These are phyloP conservation scores for Beroe ovata DNA, from an alignment of 37 sponge, comb jelly and placozoan species.

Conservation along the genomic window DNA sequence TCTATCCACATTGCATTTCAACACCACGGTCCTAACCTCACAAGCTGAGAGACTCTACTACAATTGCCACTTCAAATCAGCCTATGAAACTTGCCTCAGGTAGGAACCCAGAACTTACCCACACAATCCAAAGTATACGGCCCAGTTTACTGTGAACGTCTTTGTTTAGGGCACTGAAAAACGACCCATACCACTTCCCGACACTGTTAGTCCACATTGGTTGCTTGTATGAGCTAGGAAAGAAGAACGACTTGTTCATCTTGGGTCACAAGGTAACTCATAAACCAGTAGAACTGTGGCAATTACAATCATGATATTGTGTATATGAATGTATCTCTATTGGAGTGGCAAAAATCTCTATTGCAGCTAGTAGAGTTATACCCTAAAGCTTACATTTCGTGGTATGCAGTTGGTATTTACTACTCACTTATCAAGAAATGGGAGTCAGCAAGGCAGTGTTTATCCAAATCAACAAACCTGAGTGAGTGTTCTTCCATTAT, in stretches of 20 bases:
- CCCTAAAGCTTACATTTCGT: slow-evolving; percentile 53
- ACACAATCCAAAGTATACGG: no score
- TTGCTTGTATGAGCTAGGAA: slow-evolving; percentile 39
- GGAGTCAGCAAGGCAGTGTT: slow-evolving; percentile 40
- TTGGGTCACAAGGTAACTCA: slow-evolving; percentile 19
- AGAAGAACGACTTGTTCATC: slow-evolving; percentile 55
- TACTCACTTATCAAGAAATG: slow-evolving; percentile 60
- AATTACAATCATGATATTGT: no score
- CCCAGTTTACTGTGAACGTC: no score
- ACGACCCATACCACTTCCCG: slow-evolving; percentile 38
- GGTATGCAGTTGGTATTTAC: slow-evolving; percentile 60
- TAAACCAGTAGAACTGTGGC: no score
- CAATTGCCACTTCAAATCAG: slow-evolving; percentile 11
- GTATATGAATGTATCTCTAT: no score
- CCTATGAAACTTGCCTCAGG: slow-evolving; percentile 50
- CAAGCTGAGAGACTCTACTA: slow-evolving; percentile 33
- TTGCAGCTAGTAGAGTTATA: slow-evolving; percentile 43
- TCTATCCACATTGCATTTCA: neutral
- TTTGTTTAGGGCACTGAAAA: slow-evolving; percentile 6
- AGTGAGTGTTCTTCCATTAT: slow-evolving; percentile 7
- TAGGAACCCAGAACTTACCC: neutral
- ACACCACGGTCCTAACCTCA: slow-evolving; percentile 19
- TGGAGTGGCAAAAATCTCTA: no score
- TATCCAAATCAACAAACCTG: slow-evolving; percentile 48
- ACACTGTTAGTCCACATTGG: slow-evolving; percentile 38